These are phyloP conservation scores for Aspidiotus rigidus DNA, from an alignment of 2,888 invertebrate genomes.

Conservation along the genomic window DNA sequence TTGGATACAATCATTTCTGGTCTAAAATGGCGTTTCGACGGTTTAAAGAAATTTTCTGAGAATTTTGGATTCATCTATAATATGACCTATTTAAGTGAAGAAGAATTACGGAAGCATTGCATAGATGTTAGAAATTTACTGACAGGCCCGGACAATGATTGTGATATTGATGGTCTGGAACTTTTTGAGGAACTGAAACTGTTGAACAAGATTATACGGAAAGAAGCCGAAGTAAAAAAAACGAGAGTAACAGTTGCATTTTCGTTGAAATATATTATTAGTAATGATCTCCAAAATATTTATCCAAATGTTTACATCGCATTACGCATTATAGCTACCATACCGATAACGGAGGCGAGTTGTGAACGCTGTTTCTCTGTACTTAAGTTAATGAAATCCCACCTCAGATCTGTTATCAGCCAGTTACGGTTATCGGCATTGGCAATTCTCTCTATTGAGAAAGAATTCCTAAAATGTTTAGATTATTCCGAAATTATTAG, in stretches of 20 bases:
- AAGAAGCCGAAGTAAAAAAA: not conserved
- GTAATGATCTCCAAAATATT: constrained; percentile 1
- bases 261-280: constrained; percentile 1
- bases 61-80: constrained; percentile 3
- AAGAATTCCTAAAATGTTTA: constrained; percentile 6
- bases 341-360: not conserved
- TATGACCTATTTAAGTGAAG: not conserved
- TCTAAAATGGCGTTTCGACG: not conserved
- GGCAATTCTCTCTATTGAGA: constrained; percentile 4
- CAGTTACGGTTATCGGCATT: not conserved
- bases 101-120: not conserved
- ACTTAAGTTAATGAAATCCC: not conserved
- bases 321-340: not conserved
- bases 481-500: constrained; percentile 4
- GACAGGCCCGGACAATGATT: not conserved
- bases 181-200: constrained; percentile 1
- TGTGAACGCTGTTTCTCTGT: not conserved
- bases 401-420: not conserved
- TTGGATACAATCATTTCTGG: constrained; percentile 7
- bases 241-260: not conserved
- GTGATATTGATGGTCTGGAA: not conserved
- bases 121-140: not conserved
- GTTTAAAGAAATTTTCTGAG: constrained; percentile 3
- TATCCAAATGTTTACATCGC: constrained; percentile 4
- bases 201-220: not conserved